Base-by-base conservation (phyloP, 2,113 vertebrate species). In the Rhinolophus ferrumequinum region DNA sequence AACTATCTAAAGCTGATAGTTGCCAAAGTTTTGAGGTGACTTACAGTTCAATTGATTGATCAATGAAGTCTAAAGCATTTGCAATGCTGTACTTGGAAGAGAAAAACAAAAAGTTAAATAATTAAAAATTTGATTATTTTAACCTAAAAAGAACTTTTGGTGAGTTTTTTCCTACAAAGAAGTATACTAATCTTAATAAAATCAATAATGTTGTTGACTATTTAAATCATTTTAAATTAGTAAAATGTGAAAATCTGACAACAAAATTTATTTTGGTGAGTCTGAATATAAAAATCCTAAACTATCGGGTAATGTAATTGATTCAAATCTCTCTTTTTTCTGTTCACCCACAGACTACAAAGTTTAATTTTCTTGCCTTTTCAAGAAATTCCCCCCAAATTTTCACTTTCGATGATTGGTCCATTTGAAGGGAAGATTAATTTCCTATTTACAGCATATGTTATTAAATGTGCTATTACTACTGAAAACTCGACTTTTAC, bases 21-120 rank as follows among this genome's bases (percentile, higher is more conserved):
- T 56, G 33, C 9, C 69, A 87, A 47, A 72, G 11, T 96, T 95
- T 80, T 83, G 35, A 84, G n/a, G 22, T 93, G 24, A 90, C 83
- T 64, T 86, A 6, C 70, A 88, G 87, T 60, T 83, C 44, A 87
- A 21, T 3, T 3, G 18, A 75, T 8, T 35, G 19, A 69, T 38
- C 3, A 24, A 52, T 19, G 2, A 70, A n/a, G 8, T n/a, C 15
- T 58, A 3, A 97, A 76, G 86, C 16, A 86, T 26, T 93, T 77
- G 58, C 6, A 60, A 28, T 35, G 8, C 35, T 92, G 0, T 56
- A 38, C 6, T 67, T 85, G 64, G 33, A 76, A 62, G 0, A 92
- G 38, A 85, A 54, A 19, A 69, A 19, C 8, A 79, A 54, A 83
- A 91, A 67, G 14, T 77, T 83, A 54, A 75, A 26, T 35, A 89